A percentile compares a stretch with the other conserved stretches of the same genome.
These are phyloP conservation scores for Leucophenga maculata DNA, from an alignment of 2,888 invertebrate genomes.

Conservation along the genomic window DNA sequence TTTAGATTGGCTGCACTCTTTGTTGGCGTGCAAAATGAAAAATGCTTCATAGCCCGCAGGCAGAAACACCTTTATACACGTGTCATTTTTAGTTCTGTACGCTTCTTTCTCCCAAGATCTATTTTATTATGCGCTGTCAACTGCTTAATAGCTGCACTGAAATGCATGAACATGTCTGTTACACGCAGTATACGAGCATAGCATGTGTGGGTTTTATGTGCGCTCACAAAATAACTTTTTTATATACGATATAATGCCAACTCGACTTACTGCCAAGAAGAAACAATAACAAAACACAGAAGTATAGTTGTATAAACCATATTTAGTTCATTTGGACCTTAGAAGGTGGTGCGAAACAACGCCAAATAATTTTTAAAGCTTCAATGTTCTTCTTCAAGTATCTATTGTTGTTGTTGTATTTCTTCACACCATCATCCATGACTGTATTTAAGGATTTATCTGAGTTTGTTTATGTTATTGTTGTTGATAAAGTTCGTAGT, in stretches of 20 bases:
- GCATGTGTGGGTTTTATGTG: background rate
- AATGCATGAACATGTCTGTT: background rate
- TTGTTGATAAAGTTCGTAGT: constrained; percentile 25
- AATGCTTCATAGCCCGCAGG: background rate
- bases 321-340: constrained; percentile 6
- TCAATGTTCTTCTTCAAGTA: too few relatives aligned
- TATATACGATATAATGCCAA: constrained; percentile 35
- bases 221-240: background rate
- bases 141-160: constrained; percentile 13
- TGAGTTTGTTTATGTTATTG: constrained; percentile 18
- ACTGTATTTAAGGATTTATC: background rate
- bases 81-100: background rate
- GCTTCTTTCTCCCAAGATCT: background rate
- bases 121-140: constrained; percentile 11
- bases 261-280: constrained; percentile 19
- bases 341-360: constrained; percentile 14
- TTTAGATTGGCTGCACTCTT: too few relatives aligned
- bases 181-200: constrained; percentile 1
- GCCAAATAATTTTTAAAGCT: background rate
- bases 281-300: background rate
- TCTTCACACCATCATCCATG: too few relatives aligned
- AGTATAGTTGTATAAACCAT: too few relatives aligned
- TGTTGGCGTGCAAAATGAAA: too few relatives aligned
- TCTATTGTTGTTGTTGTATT: too few relatives aligned
- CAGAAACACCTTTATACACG: background rate